phyloP scores from a whole-genome alignment of 2,113 vertebrate species.

The Choloepus hoffmanni region DNA sequence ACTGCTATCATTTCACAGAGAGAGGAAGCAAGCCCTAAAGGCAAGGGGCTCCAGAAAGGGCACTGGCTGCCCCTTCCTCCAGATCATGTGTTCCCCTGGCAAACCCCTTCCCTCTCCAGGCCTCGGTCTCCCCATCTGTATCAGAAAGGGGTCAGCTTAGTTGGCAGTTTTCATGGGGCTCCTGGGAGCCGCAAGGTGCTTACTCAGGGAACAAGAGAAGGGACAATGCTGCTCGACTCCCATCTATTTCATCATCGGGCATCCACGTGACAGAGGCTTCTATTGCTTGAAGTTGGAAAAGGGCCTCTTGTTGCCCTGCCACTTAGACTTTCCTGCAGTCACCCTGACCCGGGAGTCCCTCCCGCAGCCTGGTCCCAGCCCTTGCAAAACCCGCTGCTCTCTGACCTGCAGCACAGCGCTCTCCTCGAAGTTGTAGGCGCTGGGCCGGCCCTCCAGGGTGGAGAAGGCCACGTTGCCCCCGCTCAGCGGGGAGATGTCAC shows the following conservation, averaged over 20 bases:
- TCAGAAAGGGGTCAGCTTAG: not conserved
- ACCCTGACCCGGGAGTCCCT: accelerated
- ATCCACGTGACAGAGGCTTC: not conserved
- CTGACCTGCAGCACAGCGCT: conserved; percentile 92
- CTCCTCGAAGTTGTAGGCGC: conserved; percentile 96
- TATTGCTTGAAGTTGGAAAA: not conserved
- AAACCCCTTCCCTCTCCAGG: not conserved
- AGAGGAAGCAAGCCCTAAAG: accelerated
- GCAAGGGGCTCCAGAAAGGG: not conserved
- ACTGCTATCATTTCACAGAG: accelerated
- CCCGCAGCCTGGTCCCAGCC: accelerated
- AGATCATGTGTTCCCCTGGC: accelerated
- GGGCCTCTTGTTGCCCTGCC: too few relatives aligned
- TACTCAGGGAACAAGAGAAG: not conserved
- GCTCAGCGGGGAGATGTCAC: conserved; percentile 95
- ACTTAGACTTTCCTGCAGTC: not conserved
- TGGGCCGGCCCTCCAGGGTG: conserved; percentile 95
- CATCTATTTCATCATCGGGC: accelerated
- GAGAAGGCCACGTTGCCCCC: conserved; percentile 98
- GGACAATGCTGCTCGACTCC: not conserved
- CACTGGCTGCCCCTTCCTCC: not conserved
- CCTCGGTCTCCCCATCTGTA: not conserved
- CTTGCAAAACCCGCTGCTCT: accelerated
- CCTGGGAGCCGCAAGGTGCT: not conserved
- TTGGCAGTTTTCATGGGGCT: not conserved